These are phyloP conservation scores for Epiblema foenella DNA, from an alignment of 2,888 invertebrate genomes.

Conservation along the genomic window DNA sequence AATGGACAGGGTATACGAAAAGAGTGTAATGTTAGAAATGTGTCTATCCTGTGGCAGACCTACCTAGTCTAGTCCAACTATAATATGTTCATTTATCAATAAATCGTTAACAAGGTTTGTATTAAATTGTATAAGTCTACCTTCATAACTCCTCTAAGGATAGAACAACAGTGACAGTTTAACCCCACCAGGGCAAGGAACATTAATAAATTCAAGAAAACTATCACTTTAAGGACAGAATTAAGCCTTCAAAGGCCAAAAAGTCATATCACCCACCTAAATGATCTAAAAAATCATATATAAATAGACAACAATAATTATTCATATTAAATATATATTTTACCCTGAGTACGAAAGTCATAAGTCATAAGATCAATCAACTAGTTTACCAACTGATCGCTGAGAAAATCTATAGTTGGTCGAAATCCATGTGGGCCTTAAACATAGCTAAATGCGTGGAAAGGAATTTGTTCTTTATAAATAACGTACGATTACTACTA, in stretches of 20 bases:
- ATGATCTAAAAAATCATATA: constrained; percentile 67
- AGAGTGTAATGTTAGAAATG: constrained; percentile 39
- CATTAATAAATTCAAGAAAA: constrained; percentile 53
- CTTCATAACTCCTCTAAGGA: constrained; percentile 65
- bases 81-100: constrained; percentile 67
- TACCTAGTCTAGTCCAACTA: constrained; percentile 71
- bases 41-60: constrained; percentile 42
- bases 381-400: constrained; percentile 58
- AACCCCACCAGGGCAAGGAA: constrained; percentile 56
- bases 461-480: constrained; percentile 64
- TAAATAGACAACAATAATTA: constrained; percentile 68
- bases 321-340: constrained; percentile 61
- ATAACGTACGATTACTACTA: constrained; percentile 76
- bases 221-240: constrained; percentile 51
- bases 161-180: constrained; percentile 64
- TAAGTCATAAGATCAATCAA: constrained; percentile 81
- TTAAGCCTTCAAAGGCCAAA: constrained; percentile 71
- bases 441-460: constrained; percentile 70
- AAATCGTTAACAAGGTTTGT: constrained; percentile 69
- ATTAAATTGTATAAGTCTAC: constrained; percentile 61
- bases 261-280: constrained; percentile 71
- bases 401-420: constrained; percentile 77
- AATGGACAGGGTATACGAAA: constrained; percentile 29
- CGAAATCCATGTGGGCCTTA: constrained; percentile 68
- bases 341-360: constrained; percentile 83